phyloP scores from a whole-genome alignment of 2,888 invertebrate genomes.

The Pterostichus madidus region DNA sequence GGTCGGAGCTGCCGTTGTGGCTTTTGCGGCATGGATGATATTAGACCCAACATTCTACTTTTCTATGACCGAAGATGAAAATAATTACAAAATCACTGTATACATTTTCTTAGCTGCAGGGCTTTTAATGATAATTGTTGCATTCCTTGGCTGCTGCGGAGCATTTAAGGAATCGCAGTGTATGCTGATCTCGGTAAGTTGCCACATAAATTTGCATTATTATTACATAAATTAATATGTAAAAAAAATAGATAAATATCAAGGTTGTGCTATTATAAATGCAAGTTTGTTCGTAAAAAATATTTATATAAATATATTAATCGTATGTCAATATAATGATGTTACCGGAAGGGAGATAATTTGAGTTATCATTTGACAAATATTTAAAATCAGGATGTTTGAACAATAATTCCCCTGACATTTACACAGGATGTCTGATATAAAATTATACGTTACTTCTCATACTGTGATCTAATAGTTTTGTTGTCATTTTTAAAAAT shows the following conservation, averaged over 20 bases:
- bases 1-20: slow-evolving; percentile 84
- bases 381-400: slow-evolving; percentile 1
- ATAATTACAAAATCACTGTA: slow-evolving; percentile 84
- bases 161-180: slow-evolving; percentile 89
- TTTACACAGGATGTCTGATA: background rate
- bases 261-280: slow-evolving; percentile 22
- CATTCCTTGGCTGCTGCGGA: slow-evolving; percentile 91
- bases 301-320: too few relatives aligned
- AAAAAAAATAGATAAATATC: background rate
- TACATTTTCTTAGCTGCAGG: slow-evolving; percentile 87
- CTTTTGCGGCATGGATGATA: slow-evolving; percentile 87
- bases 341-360: background rate
- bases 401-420: too few relatives aligned
- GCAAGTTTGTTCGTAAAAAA: background rate
- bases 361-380: background rate
- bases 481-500: too few relatives aligned
- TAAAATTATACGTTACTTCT: too few relatives aligned
- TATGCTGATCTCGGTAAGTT: slow-evolving; percentile 85
- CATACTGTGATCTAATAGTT: too few relatives aligned
- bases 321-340: background rate
- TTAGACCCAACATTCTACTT: slow-evolving; percentile 87
- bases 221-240: slow-evolving; percentile 43
- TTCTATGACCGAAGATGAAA: slow-evolving; percentile 83
- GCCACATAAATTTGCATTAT: slow-evolving; percentile 36
- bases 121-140: slow-evolving; percentile 85